Base-by-base conservation (phyloP, 2,113 vertebrate genomes). In the Heteronetta atricapilla region DNA sequence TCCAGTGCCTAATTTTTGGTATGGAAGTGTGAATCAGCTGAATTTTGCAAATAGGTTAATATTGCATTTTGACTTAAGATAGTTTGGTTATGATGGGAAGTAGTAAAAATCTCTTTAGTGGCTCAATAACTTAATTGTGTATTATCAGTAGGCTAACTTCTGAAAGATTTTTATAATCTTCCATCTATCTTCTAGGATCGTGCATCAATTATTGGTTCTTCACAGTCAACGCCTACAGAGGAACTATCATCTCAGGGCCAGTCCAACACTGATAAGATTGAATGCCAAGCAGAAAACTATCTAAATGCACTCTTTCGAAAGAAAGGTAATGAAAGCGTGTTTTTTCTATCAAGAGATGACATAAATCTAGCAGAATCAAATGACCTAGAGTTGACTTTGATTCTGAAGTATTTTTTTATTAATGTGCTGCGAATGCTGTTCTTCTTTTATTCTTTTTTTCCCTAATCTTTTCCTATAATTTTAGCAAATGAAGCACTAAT, bases 281-380 rank as follows among this genome's bases (percentile, higher is more conserved):
- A 99, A 98, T 98, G 98, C 98, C 99, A 99, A 97, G 99, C 99
- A 98, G 99, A 99, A 98, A 99, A 97, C 97, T 99, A 99, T 97
- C 98, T 99, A 97, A 98, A 99, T 98, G 99, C 99, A 98, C 98
- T 99, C 98, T 99, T 99, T 98, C 98, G 98, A 97, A 99, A 99
- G 98, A 99, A 99, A 99, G 99, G 99, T 99, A 98, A 97, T 95
- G 84, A 66, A 93, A 89, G 13, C 77, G 55, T 79, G 62, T 84
- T 60, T 93, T 89, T 84, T 40, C 33, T 44, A 31, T 90, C 84
- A 52, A 76, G 20, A 88, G 86, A 85, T 13, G 16, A 3, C 50
- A 40, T 36, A 90, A 48, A 55, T 56, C 16, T 81, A 55, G 44
- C 83, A 58, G 42, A 58, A 90, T 95, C 25, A 8, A 58, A 46